These are phyloP conservation scores for Macaria notata DNA, from an alignment of 2,888 invertebrate species.

Conservation along the genomic window DNA sequence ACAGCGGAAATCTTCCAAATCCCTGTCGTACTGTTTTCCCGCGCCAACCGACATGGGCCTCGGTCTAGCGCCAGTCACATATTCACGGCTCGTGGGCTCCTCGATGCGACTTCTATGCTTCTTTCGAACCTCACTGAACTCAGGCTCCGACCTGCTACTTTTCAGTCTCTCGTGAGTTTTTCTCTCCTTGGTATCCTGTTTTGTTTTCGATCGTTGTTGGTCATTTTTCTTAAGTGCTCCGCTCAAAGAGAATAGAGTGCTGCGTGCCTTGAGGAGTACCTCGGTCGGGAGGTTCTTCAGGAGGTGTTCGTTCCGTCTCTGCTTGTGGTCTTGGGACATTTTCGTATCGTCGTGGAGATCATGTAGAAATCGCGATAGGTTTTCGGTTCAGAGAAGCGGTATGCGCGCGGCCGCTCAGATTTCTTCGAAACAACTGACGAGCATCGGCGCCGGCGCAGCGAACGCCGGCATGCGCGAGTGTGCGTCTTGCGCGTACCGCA, in stretches of 20 bases:
- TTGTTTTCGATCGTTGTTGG: slow-evolving; percentile 50
- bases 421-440: slow-evolving; percentile 67
- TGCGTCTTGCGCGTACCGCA: slow-evolving; percentile 66
- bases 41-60: slow-evolving; percentile 71
- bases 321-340: slow-evolving; percentile 74
- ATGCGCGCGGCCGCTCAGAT: slow-evolving; percentile 51
- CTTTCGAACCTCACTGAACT: slow-evolving; percentile 62
- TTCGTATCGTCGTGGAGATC: slow-evolving; percentile 38
- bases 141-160: slow-evolving; percentile 66
- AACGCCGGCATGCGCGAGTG: slow-evolving; percentile 46
- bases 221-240: slow-evolving; percentile 75
- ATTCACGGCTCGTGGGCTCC: slow-evolving; percentile 47
- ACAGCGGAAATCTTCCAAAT: slow-evolving; percentile 49
- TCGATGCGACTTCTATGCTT: slow-evolving; percentile 66
- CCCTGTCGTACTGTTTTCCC: slow-evolving; percentile 60
- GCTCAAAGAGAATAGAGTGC: slow-evolving; percentile 69
- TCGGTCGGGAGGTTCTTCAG: slow-evolving; percentile 74
- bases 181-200: slow-evolving; percentile 75
- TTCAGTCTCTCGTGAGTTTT: slow-evolving; percentile 65
- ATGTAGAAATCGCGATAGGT: slow-evolving; percentile 41
- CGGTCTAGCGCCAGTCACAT: slow-evolving; percentile 44
- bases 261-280: slow-evolving; percentile 71
- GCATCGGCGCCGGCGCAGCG: slow-evolving; percentile 50
- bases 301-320: slow-evolving; percentile 64
- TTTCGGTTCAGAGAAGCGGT: slow-evolving; percentile 25